Base-by-base conservation (phyloP, 2,888 invertebrate genomes). In the Heliothis peltigera region DNA sequence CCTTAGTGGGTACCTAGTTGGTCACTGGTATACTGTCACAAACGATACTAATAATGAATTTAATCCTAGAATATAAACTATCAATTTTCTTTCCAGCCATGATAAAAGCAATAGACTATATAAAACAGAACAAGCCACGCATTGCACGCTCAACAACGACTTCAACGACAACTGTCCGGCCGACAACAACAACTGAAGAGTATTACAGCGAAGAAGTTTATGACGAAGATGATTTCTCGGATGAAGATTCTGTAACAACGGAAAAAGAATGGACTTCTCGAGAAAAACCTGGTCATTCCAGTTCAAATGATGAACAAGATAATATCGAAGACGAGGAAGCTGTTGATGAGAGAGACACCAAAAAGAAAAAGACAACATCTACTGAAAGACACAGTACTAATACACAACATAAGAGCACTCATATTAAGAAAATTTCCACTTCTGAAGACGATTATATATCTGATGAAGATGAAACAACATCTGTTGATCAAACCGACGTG, bases 11-110 rank as follows among this genome's bases (percentile, higher is more conserved):
- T 1, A 7, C 25, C 8, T 25, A 25, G 25, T 32, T 32, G 12
- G 10, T 12, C 12, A 32, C 10, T 28, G 8, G 28, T 10, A 3
- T 28, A 10, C 28, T 39, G 39, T n/a, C 3, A 4, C n/a, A 39
- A 39, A 32, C 10, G 32, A 10, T 32, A 32, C 3, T 32, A 39
- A 39, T 4, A 39, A 39, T 39, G 5, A 3, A 39, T 2, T 39
- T 3, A 12, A n/a, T 4, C 39, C 15, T 1, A 39, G 2, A 4
- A 35, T n/a, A n/a, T 15, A 39, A 15, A 39, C n/a, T 15, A 35
- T 35, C 15, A 1, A 35, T 35, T 15, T 15, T 0, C 0, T 56
- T 89, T 85, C n/a, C 86, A 92, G 92, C 86, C 42, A 84, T 89
- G 17, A 47, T 83, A 18, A 66, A 79, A 32, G 87, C 90, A 4